Percentiles rank a stretch among this genome's conserved stretches.
Conservation (phyloP, 1,140 invertebrate genomes). For the Atta colombica region DNA sequence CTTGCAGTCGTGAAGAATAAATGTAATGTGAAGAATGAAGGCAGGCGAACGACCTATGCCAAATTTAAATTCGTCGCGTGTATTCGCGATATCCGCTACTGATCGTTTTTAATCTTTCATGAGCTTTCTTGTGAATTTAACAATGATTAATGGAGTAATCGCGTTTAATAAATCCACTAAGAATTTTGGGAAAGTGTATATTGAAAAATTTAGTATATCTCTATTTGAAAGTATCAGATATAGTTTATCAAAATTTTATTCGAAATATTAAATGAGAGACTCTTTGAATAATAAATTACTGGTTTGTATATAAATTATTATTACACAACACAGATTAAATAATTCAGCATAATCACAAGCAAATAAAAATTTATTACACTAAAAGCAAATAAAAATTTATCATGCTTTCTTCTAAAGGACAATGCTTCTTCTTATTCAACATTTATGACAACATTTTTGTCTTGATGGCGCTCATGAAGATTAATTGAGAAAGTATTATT, state of each 20-base stretch:
- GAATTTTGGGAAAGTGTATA: neutral
- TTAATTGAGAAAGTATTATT: neutral
- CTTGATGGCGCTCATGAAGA: neutral
- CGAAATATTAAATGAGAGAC: neutral
- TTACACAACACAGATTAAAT: neutral
- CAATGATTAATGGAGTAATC: constrained; percentile 17
- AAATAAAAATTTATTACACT: neutral
- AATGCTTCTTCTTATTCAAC: neutral
- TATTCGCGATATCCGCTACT: neutral
- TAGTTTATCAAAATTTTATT: neutral
- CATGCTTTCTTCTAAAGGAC: neutral
- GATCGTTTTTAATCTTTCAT: neutral
- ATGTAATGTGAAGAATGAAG: constrained; percentile 52
- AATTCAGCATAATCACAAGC: neutral
- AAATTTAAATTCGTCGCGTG: constrained; percentile 71
- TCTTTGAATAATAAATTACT: neutral
- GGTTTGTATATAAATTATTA: neutral
- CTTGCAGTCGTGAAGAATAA: constrained; percentile 66
- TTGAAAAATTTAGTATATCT: neutral
- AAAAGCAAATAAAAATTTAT: neutral
- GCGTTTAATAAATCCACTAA: neutral
- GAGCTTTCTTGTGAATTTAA: neutral
- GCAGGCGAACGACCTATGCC: constrained; percentile 59
- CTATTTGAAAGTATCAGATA: neutral
- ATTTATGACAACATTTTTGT: constrained; percentile 6